Conservation (phyloP, 2,888 invertebrate genomes). For the Drosophila buzzatii region DNA sequence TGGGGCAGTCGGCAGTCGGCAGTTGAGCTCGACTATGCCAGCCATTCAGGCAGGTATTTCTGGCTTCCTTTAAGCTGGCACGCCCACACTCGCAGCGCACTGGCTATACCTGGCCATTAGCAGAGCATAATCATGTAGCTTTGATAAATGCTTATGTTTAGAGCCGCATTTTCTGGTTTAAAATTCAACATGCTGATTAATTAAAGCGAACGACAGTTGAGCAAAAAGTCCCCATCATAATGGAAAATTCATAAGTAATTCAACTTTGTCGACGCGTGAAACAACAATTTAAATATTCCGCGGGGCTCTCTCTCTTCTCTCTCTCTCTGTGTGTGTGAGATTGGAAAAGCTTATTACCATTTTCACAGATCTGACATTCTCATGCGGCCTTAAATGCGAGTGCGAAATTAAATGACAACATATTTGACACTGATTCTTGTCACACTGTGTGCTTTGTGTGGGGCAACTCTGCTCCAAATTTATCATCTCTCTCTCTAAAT, state of each 20-base stretch:
- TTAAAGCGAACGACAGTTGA: slow-evolving; percentile 55
- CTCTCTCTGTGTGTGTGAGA: slow-evolving; percentile 20
- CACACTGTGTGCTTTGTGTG: slow-evolving; percentile 68
- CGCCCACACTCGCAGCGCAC: slow-evolving; percentile 6
- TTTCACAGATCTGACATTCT: slow-evolving; percentile 71
- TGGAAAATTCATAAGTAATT: slow-evolving; percentile 71
- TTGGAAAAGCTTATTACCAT: slow-evolving; percentile 74
- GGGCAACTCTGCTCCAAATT: slow-evolving; percentile 71
- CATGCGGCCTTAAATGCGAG: slow-evolving; percentile 54
- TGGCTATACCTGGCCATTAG: slow-evolving; percentile 70
- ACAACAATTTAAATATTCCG: slow-evolving; percentile 64
- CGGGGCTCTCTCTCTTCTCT: too few species aligned
- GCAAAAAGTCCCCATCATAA: slow-evolving; percentile 14
- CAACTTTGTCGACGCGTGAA: slow-evolving; percentile 54
- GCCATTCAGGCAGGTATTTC: slow-evolving; percentile 16
- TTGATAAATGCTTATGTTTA: slow-evolving; percentile 70
- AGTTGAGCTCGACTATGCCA: slow-evolving; percentile 8
- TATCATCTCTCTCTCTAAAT: slow-evolving; percentile 72
- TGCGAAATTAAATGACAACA: slow-evolving; percentile 82
- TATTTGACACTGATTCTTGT: slow-evolving; percentile 81
- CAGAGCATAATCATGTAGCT: slow-evolving; percentile 77
- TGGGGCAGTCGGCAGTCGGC: neutral
- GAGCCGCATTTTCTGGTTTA: slow-evolving; percentile 11
- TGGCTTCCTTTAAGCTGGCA: slow-evolving; percentile 4
- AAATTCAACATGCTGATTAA: slow-evolving; percentile 71